Base-by-base conservation (phyloP, 1,140 invertebrate species). In the Zaprionus lachaisei region DNA sequence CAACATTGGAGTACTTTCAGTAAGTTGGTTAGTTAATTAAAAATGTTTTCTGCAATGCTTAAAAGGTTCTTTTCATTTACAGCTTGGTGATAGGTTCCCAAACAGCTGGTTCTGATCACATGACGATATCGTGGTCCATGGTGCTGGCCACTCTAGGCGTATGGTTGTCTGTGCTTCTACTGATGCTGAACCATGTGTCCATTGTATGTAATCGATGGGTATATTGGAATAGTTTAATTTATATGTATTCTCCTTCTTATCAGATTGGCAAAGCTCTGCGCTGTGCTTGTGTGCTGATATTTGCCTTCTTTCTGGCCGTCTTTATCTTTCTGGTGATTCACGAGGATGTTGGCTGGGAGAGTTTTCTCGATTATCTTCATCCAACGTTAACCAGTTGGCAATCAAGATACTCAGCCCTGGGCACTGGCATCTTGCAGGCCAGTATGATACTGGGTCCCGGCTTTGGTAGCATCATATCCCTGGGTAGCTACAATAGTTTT, bases 401-500 rank as follows among this genome's bases (percentile, higher is more conserved):
- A 0, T 73, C 47, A 5, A 54, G 90, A 6, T 20, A 41, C 20
- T 66, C 73, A 9, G 77, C 79, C 0, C 15, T 70, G 12, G 77
- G 72, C 14, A 71, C 64, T 12, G 91, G 74, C 38, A 81, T 92
- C n/a, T 22, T 92, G 57, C 76, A 91, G 77, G 73, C 90, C 11
- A 83, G 77, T 14, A 74, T 87, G 51, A 57, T 83, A 14, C 41
- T 92, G 37, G 92, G 92, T 4, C 90, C 92, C 6, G 91, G 92
- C 4, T 92, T 84, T 80, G 92, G 92, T 14, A 92, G 84, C 62
- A 70, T 92, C 22, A 63, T 92, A 6, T 91, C 84, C 5, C 49
- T 92, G 26, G 79, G 86, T 47, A 92, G 92, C 34, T 89, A 90
- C 49, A 92, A 92, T 51, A 79, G 73, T 38, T 92, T 92, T 54